Percentiles rank a stretch among this genome's conserved stretches.
Evolutionary conservation across 2,113 vertebrate species (phyloP).

Genomic region (Sterna hirundo): DNA sequence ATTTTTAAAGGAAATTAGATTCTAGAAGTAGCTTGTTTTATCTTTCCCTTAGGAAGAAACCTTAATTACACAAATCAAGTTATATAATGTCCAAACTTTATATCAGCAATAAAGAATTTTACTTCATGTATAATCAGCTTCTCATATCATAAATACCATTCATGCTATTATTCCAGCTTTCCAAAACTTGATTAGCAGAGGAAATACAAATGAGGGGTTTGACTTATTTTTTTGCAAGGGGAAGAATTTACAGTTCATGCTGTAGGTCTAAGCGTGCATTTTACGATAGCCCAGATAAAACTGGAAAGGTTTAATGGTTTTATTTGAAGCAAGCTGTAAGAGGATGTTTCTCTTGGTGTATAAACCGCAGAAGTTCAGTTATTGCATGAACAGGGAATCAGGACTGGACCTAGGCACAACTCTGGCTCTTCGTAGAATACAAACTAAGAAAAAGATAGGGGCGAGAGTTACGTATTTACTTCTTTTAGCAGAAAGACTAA

Average conservation of each 20-base stretch:
- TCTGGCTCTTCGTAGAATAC: neutral
- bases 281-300: neutral
- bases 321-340: neutral
- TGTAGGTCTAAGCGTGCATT: neutral
- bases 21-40: neutral
- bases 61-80: conserved; percentile 26
- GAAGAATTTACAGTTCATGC: neutral
- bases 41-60: neutral
- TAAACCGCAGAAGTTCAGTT: neutral
- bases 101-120: conserved; percentile 2
- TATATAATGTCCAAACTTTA: neutral
- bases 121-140: neutral
- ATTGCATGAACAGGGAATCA: neutral
- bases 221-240: neutral
- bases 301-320: neutral
- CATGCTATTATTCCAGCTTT: neutral
- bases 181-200: neutral
- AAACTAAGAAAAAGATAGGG: neutral
- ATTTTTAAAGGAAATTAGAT: neutral
- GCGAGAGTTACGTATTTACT: neutral
- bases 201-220: neutral
- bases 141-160: neutral
- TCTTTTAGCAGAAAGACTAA: neutral
- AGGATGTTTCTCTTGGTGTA: neutral
- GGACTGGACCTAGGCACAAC: neutral